These are phyloP conservation scores for Archivesica marissinica DNA, from an alignment of 1,140 invertebrate species.

Conservation along the genomic window DNA sequence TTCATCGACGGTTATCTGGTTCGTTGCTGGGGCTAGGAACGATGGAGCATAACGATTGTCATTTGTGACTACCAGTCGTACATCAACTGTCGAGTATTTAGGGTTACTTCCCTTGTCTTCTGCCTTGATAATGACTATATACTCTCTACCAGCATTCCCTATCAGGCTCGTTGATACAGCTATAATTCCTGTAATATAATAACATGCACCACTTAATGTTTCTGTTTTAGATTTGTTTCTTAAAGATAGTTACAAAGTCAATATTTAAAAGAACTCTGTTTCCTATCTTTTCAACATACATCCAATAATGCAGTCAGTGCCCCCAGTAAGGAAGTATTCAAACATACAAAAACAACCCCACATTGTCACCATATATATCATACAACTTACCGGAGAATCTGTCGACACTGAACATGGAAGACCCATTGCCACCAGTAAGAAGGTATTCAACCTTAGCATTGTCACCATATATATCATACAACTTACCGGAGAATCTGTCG, in stretches of 20 bases:
- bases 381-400: constrained; percentile 65
- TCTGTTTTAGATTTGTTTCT: too few species aligned
- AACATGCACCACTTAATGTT: too few species aligned
- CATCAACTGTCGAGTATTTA: constrained; percentile 89
- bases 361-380: too few species aligned
- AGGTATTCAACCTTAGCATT: constrained; percentile 79
- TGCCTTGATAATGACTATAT: constrained; percentile 88
- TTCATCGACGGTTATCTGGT: constrained; percentile 92
- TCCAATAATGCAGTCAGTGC: too few species aligned
- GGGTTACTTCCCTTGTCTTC: constrained; percentile 93
- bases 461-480: constrained; percentile 68
- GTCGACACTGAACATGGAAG: constrained; percentile 73
- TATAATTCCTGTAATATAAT: constrained; percentile 88
- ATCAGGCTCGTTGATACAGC: constrained; percentile 87
- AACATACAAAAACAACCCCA: too few species aligned
- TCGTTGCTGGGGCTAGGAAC: constrained; percentile 86
- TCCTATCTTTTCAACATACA: too few species aligned
- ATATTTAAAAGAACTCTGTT: too few species aligned
- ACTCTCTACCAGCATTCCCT: constrained; percentile 82
- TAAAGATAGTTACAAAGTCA: too few species aligned
- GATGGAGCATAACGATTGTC: constrained; percentile 92
- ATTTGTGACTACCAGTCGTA: constrained; percentile 92
- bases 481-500: constrained; percentile 69
- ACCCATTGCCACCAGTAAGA: constrained; percentile 74
- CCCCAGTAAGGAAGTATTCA: too few species aligned